Percentiles rank a stretch among this genome's conserved stretches.
Conservation (phyloP, 2,797 vertebrate species). For the Halcyon smyrnensis region DNA sequence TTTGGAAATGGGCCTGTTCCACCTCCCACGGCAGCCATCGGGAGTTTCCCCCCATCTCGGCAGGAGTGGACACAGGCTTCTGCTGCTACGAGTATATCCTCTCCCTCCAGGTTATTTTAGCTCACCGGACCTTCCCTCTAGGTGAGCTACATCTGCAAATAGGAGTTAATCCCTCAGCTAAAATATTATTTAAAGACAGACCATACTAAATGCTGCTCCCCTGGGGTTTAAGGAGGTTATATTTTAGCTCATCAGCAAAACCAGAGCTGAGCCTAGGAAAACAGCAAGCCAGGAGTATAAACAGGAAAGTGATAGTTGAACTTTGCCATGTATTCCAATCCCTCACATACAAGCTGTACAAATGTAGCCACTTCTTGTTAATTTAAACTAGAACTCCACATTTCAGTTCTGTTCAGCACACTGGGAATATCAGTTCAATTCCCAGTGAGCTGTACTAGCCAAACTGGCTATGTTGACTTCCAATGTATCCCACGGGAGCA, state of each 20-base stretch:
- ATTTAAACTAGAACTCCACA: not conserved
- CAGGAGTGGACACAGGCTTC: not conserved
- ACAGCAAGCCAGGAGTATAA: constrained; percentile 43
- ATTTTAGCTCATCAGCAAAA: constrained; percentile 64
- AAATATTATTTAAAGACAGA: constrained; percentile 50
- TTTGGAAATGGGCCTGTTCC: not conserved
- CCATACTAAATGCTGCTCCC: constrained; percentile 35
- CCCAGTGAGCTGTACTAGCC: not conserved
- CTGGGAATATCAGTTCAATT: not conserved
- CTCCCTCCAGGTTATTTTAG: not conserved
- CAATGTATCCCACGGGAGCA: not conserved
- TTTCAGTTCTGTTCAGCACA: not conserved
- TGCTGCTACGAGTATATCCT: not conserved
- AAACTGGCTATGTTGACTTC: not conserved
- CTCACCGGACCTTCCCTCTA: not conserved
- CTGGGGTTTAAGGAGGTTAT: constrained; percentile 36
- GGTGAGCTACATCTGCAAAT: constrained; percentile 38
- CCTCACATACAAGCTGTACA: not conserved
- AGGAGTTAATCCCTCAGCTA: constrained; percentile 38
- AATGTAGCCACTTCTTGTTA: not conserved
- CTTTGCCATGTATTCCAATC: not conserved
- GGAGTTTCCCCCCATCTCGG: not conserved
- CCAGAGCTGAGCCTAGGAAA: constrained; percentile 51
- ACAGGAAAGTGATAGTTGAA: constrained; percentile 43
- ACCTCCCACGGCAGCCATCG: not conserved